Evolutionary conservation across 2,113 vertebrate genomes (phyloP).

Genomic region (Physeter macrocephalus): DNA sequence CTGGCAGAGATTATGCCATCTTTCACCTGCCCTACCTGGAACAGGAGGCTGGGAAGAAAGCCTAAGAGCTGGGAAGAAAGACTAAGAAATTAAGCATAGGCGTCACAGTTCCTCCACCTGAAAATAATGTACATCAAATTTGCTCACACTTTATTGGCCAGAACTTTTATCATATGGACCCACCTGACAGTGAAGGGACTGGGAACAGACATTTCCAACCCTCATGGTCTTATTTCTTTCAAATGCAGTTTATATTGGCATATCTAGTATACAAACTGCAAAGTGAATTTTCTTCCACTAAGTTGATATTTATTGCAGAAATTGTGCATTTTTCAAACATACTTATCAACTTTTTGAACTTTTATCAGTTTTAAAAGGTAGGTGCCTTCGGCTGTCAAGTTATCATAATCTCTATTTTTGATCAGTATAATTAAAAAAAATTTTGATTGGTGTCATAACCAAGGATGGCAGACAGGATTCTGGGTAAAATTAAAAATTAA

Average conservation of each 20-base stretch:
- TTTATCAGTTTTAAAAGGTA: slow-evolving; percentile 60
- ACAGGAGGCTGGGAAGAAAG: background rate
- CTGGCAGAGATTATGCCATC: background rate
- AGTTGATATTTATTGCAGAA: slow-evolving; percentile 4
- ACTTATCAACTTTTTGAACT: slow-evolving; percentile 70
- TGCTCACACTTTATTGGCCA: background rate
- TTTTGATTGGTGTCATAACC: slow-evolving; percentile 75
- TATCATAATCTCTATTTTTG: slow-evolving; percentile 75
- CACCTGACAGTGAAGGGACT: background rate
- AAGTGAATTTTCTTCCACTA: background rate
- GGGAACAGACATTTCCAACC: background rate
- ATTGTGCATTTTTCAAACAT: slow-evolving; percentile 2
- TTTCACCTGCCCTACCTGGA: background rate
- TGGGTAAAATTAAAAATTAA: slow-evolving; percentile 77
- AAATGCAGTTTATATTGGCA: background rate
- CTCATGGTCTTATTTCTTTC: background rate
- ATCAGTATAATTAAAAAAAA: slow-evolving; percentile 66
- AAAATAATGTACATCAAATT: background rate
- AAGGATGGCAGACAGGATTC: slow-evolving; percentile 71
- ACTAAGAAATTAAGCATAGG: background rate
- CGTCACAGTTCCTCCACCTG: background rate
- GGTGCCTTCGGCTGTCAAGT: slow-evolving; percentile 71
- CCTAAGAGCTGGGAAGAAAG: background rate
- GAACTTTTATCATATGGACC: background rate
- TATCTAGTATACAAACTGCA: background rate